Percentiles rank a stretch among this genome's conserved stretches.
Conservation (phyloP, 1,140 invertebrate species). For the Pectinophora gossypiella region DNA sequence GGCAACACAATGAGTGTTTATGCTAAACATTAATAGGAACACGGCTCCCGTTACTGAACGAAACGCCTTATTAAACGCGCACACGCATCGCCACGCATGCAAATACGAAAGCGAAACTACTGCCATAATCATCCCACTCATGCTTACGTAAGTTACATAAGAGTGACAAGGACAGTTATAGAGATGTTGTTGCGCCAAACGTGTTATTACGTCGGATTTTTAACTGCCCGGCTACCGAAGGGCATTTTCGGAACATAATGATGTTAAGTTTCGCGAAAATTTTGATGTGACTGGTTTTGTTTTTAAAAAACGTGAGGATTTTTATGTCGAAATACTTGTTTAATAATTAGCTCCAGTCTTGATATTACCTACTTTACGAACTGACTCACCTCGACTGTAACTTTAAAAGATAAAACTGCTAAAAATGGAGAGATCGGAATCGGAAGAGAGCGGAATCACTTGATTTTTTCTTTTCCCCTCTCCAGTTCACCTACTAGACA, state of each 20-base stretch:
- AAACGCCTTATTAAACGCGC: not conserved
- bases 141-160: not conserved
- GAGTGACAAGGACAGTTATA: not conserved
- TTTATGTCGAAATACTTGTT: too few relatives aligned
- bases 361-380: too few relatives aligned
- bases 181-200: not conserved
- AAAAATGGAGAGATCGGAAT: too few relatives aligned
- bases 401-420: too few relatives aligned
- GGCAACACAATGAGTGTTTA: not conserved
- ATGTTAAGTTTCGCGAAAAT: not conserved
- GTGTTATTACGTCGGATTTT: constrained; percentile 1
- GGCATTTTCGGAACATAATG: not conserved
- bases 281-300: not conserved
- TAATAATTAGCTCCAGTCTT: too few relatives aligned
- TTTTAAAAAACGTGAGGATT: too few relatives aligned
- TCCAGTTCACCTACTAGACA: too few relatives aligned
- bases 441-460: too few relatives aligned
- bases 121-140: not conserved
- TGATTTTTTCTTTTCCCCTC: too few relatives aligned
- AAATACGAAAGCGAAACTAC: not conserved
- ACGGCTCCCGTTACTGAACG: not conserved
- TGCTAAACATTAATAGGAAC: not conserved
- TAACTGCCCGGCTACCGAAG: not conserved
- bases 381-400: too few relatives aligned
- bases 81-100: not conserved